Base-by-base conservation (phyloP, 2,888 invertebrate genomes). In the Cacoxenus indagator region DNA sequence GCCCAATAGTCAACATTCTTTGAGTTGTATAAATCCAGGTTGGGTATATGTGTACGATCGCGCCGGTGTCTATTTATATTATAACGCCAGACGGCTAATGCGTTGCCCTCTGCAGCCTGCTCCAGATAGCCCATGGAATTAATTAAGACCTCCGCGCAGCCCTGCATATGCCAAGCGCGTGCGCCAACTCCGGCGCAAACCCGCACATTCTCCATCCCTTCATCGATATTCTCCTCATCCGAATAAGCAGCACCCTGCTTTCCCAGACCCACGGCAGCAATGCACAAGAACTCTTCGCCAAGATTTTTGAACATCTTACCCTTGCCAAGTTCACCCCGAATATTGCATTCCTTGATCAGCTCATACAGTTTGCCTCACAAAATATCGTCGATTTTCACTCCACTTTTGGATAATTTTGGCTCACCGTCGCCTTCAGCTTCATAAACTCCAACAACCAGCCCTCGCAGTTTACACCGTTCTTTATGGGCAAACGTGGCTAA, bases 241-340 rank as follows among this genome's bases (percentile, higher is more conserved):
- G 92, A 91, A 77, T 90, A 90, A 43, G 90, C 91, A 48, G 88
- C 87, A 69, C 89, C 89, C 66, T 90, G 88, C 69, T 88, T 88
- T 1, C 93, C 93, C n/a, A 94, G 86, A 14, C 92, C 92, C 64
- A 93, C 92, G 0, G 93, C 90, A 5, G 92, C 92, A 0, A 94
- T 88, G 4, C 57, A 26, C 0, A 37, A 26, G 51, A 43, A 75
- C 37, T 80, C 83, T n/a, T 74, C 70, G 67, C 81, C 78, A n/a
- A 80, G 1, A 27, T 80, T 81, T 24, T 65, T 70, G 11, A 67
- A 82, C 3, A 79, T 9, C 4, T 69, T 45, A 0, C 83, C 79
- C 27, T 57, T 62, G 14, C 83, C 79, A 9, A 79, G 22, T 1
- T 67, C 26, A 0, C 79, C 79, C 0, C 19, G 65, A 14, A 79